Percentiles rank a stretch among this genome's conserved stretches.
These are phyloP conservation scores for Allobates femoralis DNA, from an alignment of 2,797 vertebrate species.

Conservation along the genomic window DNA sequence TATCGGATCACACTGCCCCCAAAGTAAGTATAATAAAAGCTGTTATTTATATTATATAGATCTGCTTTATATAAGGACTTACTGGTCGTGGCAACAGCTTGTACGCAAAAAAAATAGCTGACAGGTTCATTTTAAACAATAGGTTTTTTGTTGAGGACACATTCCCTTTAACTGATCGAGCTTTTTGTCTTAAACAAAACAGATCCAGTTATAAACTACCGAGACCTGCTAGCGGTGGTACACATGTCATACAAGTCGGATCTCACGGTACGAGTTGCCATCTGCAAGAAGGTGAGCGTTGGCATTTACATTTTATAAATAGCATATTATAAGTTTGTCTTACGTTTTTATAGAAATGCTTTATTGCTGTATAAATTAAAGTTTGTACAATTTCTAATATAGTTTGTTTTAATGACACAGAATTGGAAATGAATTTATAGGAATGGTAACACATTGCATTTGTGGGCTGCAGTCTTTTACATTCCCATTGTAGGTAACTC, in stretches of 20 bases:
- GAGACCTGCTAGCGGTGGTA: conserved; percentile 91
- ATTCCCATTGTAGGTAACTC: background rate
- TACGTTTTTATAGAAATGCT: background rate
- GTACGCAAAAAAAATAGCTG: too few relatives aligned
- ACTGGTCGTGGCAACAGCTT: too few relatives aligned
- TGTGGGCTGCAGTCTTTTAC: background rate
- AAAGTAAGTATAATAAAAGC: too few relatives aligned
- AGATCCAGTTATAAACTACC: conserved; percentile 93
- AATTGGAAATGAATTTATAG: too few relatives aligned
- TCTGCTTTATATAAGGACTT: too few relatives aligned
- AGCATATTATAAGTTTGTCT: background rate
- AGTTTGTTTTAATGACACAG: background rate
- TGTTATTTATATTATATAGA: too few relatives aligned
- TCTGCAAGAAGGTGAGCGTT: conserved; percentile 91
- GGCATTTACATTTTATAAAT: background rate
- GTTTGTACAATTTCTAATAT: background rate
- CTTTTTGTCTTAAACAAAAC: conserved; percentile 23
- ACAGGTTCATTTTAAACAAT: too few relatives aligned
- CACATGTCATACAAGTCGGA: conserved; percentile 88
- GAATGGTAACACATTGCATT: background rate
- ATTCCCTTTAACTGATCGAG: background rate
- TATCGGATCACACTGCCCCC: too few relatives aligned
- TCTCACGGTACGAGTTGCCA: conserved; percentile 83
- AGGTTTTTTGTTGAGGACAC: background rate
- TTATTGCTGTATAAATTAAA: background rate